Conservation (phyloP, 2,888 invertebrate genomes). For the Drosophila nr. perissopoda region DNA sequence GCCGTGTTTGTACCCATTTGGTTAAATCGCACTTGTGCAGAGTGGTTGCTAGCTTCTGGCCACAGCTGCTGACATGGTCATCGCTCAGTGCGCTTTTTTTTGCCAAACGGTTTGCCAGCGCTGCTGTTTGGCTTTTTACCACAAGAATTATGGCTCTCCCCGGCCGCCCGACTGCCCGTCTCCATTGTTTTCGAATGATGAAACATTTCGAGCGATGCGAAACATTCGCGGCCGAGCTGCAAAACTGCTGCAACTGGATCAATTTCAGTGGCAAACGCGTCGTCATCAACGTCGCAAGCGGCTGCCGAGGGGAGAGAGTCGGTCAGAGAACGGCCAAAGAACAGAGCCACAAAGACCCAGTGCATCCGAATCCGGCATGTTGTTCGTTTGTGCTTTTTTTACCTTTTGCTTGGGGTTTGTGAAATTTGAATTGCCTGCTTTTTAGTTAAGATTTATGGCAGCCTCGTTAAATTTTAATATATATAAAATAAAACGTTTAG, state of each 20-base stretch:
- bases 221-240: slow-evolving; percentile 62
- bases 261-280: slow-evolving; percentile 79
- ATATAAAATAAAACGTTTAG: slow-evolving; percentile 82
- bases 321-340: neutral
- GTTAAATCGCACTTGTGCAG: slow-evolving; percentile 68
- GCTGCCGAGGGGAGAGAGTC: neutral
- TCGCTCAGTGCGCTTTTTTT: slow-evolving; percentile 54
- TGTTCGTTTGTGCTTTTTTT: slow-evolving; percentile 38
- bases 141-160: slow-evolving; percentile 79
- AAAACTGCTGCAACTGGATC: slow-evolving; percentile 82
- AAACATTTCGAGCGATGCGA: slow-evolving; percentile 77
- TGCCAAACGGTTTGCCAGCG: slow-evolving; percentile 15
- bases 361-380: slow-evolving; percentile 35
- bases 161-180: neutral
- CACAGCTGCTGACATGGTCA: slow-evolving; percentile 61
- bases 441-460: slow-evolving; percentile 84
- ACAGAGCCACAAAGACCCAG: slow-evolving; percentile 9
- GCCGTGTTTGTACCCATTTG: slow-evolving; percentile 69
- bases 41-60: slow-evolving; percentile 21
- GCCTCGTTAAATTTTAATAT: slow-evolving; percentile 84
- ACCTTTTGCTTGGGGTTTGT: slow-evolving; percentile 44
- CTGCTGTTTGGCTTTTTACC: slow-evolving; percentile 69
- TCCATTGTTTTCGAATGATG: slow-evolving; percentile 62
- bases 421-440: slow-evolving; percentile 83
- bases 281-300: slow-evolving; percentile 54